Conservation (phyloP, 1,140 invertebrate species). For the Drosophila pruinosa region DNA sequence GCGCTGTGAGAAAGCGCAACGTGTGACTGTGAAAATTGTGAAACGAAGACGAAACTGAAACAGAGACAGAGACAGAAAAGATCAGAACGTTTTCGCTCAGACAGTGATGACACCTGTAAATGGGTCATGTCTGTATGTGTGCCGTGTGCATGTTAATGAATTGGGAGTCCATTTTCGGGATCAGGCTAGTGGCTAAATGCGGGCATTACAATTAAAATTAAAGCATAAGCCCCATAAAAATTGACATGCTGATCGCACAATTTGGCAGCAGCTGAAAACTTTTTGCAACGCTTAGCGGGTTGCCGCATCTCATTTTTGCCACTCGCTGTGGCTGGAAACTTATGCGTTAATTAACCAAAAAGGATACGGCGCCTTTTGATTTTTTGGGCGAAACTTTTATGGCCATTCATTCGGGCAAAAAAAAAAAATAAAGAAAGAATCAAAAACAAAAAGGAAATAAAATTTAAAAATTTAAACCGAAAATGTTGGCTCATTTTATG, state of each 20-base stretch:
- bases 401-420: conserved; percentile 25
- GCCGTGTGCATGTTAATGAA: conserved; percentile 64
- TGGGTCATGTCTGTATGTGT: conserved; percentile 23
- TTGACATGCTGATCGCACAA: conserved; percentile 57
- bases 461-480: conserved; percentile 2
- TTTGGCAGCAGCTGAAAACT: conserved; percentile 67
- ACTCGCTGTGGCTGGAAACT: conserved; percentile 12
- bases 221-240: conserved; percentile 60
- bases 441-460: not conserved
- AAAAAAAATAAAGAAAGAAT: not conserved
- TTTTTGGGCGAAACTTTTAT: conserved; percentile 63
- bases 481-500: conserved; percentile 39
- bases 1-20: conserved; percentile 41
- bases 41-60: conserved; percentile 18
- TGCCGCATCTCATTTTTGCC: no score
- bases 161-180: conserved; percentile 58
- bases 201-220: conserved; percentile 62
- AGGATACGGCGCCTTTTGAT: conserved; percentile 74
- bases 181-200: conserved; percentile 46
- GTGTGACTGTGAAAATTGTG: conserved; percentile 75
- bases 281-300: conserved; percentile 21
- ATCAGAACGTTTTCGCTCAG: not conserved
- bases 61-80: not conserved
- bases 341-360: conserved; percentile 49
- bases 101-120: conserved; percentile 36